Conservation (phyloP, 2,113 vertebrate species). For the Hystrix brachyura region DNA sequence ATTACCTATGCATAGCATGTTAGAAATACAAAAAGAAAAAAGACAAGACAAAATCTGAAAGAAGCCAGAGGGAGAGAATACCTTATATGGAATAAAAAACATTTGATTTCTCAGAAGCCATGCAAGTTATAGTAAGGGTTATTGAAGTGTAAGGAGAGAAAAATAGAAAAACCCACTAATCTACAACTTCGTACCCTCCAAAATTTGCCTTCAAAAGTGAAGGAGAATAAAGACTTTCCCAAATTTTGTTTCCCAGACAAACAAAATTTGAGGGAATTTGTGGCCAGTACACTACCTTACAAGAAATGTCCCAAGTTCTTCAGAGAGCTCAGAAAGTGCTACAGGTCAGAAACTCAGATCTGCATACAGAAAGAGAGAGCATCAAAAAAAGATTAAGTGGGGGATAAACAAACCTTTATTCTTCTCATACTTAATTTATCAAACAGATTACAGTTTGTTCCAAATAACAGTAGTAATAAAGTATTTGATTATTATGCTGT, state of each 20-base stretch:
- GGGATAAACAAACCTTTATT: neutral
- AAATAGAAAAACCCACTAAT: neutral
- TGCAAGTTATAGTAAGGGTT: neutral
- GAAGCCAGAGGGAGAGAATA: neutral
- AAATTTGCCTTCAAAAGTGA: neutral
- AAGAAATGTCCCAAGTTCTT: neutral
- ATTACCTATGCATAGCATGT: neutral
- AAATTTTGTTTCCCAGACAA: neutral
- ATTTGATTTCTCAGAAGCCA: neutral
- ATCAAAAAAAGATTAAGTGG: neutral
- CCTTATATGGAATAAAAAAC: neutral
- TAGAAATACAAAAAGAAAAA: neutral
- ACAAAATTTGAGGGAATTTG: neutral
- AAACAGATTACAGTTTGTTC: neutral
- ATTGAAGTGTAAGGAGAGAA: neutral
- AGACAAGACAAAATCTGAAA: neutral
- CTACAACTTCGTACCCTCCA: neutral
- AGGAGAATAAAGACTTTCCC: neutral
- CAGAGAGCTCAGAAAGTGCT: neutral
- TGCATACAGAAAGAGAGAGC: neutral
- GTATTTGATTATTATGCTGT: neutral
- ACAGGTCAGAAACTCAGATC: neutral
- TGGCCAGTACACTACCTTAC: neutral
- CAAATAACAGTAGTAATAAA: neutral
- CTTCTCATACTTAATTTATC: neutral